phyloP scores from a whole-genome alignment of 1,140 invertebrate species.

The Stratiolaelaps scimitus region DNA sequence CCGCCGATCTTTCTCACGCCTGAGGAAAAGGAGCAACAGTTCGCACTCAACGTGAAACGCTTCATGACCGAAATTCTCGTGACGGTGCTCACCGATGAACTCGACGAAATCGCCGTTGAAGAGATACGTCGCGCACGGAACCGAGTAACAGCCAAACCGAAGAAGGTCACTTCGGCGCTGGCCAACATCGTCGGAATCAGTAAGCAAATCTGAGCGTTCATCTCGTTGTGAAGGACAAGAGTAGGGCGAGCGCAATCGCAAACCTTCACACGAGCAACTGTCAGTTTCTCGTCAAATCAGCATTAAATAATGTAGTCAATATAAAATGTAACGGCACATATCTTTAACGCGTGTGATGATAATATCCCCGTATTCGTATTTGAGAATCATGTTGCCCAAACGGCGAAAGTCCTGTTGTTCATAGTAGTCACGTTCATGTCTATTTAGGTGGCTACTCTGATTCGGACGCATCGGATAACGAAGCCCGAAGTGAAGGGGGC shows the following conservation, averaged over 20 bases:
- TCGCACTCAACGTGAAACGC: slow-evolving; percentile 46
- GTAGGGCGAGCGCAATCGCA: no score
- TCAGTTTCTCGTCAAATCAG: no score
- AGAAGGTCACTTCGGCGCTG: neutral
- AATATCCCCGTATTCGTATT: no score
- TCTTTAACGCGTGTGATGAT: no score
- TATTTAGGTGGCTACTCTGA: slow-evolving; percentile 8
- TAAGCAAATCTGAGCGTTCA: neutral
- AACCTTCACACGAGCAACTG: no score
- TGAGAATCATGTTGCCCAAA: no score
- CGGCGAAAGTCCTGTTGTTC: neutral
- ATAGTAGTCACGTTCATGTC: neutral
- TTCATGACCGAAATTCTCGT: slow-evolving; percentile 16
- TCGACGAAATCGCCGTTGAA: neutral
- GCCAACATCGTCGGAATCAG: slow-evolving; percentile 13
- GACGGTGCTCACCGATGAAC: slow-evolving; percentile 27
- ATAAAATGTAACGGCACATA: no score
- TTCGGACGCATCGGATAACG: slow-evolving; percentile 1
- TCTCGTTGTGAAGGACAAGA: no score
- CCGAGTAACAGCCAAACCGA: slow-evolving; percentile 44
- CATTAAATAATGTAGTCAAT: no score
- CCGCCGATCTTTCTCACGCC: neutral
- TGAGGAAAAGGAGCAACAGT: slow-evolving; percentile 58
- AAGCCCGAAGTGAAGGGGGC: neutral
- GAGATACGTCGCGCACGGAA: slow-evolving; percentile 27